Evolutionary conservation across 2,888 invertebrate species (phyloP), one percentile per base, ranked within the genome.

Genomic region (Mythimna vitellina): DNA sequence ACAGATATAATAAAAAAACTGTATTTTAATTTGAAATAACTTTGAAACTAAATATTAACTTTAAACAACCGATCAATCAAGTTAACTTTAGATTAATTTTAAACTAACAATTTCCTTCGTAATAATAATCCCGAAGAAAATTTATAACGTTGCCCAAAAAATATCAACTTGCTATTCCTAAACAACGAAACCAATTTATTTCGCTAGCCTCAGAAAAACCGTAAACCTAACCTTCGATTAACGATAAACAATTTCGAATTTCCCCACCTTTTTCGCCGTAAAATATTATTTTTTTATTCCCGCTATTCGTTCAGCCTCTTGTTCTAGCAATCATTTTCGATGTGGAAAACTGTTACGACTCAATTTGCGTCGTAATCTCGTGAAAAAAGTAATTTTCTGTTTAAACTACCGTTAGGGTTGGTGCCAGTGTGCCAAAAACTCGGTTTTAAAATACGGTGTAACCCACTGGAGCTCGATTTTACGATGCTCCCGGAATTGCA

Each of bases 301-400:
- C 32, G 68, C 72, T 76, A 80, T 85, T 80, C 68, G 70, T 69
- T 85, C 65, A 76, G 49, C 53, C 68, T 66, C 70, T 69, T 84
- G 72, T 74, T 78, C 54, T 51, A 54, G 74, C 76, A 78, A 85
- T 79, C 72, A 78, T 81, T 81, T 83, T 83, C 57, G 67, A 73
- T 70, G 64, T 49, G 64, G 67, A n/a, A 77, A 78, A 76, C 67
- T 81, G 75, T 77, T 70, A 83, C 38, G 78, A 71, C 73, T 74
- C 78, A 85, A 83, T 85, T 85, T 81, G 46, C 70, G 75, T 76
- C 63, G 84, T 80, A 85, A 85, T 83, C 51, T 72, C 53, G 64
- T 58, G 66, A 78, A 75, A 85, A 71, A 81, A 81, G 81, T 83
- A 81, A 78, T 86, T 81, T 83, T 73, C 70, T 64, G 20, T 76